Conservation (phyloP, 2,797 vertebrate species). For the Gallirallus australis region DNA sequence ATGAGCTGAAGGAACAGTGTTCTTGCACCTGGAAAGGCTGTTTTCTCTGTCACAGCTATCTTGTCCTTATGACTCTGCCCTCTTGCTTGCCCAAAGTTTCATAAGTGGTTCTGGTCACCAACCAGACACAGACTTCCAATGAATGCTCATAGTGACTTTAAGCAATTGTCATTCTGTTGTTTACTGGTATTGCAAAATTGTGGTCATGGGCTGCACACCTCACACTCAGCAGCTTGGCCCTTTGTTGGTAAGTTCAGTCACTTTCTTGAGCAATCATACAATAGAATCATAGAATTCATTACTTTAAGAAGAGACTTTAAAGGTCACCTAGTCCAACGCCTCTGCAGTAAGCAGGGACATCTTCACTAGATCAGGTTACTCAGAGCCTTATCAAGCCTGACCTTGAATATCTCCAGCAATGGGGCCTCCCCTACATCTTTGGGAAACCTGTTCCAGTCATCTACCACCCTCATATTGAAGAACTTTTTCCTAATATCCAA, state of each 20-base stretch:
- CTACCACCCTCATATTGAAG: too few relatives aligned
- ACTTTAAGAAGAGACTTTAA: too few relatives aligned
- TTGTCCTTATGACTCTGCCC: neutral
- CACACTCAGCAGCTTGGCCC: neutral
- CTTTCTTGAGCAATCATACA: neutral
- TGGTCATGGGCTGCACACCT: neutral
- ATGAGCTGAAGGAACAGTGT: neutral
- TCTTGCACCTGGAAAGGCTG: neutral
- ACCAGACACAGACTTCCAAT: accelerated
- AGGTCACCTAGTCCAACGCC: too few relatives aligned
- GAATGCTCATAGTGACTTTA: neutral
- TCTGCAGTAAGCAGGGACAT: too few relatives aligned
- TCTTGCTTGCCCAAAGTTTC: neutral
- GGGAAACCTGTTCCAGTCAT: too few relatives aligned
- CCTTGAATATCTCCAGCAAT: too few relatives aligned
- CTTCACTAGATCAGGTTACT: too few relatives aligned
- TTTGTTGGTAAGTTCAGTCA: neutral
- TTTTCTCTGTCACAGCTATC: neutral
- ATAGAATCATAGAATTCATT: too few relatives aligned
- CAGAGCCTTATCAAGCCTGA: too few relatives aligned
- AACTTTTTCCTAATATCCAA: too few relatives aligned
- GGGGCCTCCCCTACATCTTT: too few relatives aligned
- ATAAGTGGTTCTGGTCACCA: neutral
- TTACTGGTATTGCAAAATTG: neutral
- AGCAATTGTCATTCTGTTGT: neutral